Evolutionary conservation across 2,888 invertebrate species (phyloP), one percentile per base, ranked within the genome.

Genomic region (Druceiella hillmani): DNA sequence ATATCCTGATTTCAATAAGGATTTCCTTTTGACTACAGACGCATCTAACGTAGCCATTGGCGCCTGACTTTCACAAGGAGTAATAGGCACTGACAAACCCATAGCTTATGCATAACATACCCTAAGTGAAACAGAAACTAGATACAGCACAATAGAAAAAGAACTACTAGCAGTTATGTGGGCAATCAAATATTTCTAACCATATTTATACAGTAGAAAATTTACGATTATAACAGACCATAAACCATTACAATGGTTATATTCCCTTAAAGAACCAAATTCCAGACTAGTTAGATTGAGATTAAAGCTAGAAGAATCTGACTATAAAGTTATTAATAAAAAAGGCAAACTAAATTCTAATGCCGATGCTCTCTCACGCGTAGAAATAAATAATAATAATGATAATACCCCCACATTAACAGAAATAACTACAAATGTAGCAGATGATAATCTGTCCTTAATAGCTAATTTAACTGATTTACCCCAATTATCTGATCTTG

Each of bases 21-120:
- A 33, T 1, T 53, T 52, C 31, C 29, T 44, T 2, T n/a, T 52
- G n/a, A 47, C 46, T 1, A 48, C 45, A 1, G 51, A 51, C 22
- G 17, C 37, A 2, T 32, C 31, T 13, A 38, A 46, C 12, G 33
- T 26, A 9, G 47, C 48, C 1, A 26, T 51, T 6, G 50, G 49
- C 1, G 44, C 43, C 2, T 36, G 49, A 6, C 30, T 51, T n/a
- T 40, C 41, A 1, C 49, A 50, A 40, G 43, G 38, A 3, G 10
- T 17, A 36, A 3, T 35, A 15, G 36, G 33, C 3, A 22, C 29
- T 2, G 44, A 37, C 16, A 16, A 41, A 13, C 54, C 52, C 1
- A 40, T 55, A 4, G 49, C 49, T 10, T 54, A 48, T 39, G 46
- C 50, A 0, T 50, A 48, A 3, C 17, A 52, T 11, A 47, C 48